phyloP scores from a whole-genome alignment of 2,888 invertebrate genomes.

The Hedya salicella region DNA sequence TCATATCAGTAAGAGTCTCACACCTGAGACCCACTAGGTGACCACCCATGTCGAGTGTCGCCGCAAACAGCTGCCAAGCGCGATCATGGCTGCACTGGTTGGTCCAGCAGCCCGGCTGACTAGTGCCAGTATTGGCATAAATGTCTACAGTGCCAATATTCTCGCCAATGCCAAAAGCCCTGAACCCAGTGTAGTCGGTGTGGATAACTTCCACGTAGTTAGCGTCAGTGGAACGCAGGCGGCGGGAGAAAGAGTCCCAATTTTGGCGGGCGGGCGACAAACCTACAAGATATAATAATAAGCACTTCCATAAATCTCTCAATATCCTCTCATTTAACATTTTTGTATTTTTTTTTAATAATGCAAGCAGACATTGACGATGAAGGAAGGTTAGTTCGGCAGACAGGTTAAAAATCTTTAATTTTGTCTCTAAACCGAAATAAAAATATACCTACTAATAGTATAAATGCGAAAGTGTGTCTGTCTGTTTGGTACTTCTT shows the following conservation, averaged over 20 bases:
- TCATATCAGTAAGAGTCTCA: slow-evolving; percentile 32
- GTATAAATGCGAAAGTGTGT: no score
- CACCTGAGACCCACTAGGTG: slow-evolving; percentile 37
- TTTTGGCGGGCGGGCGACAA: slow-evolving; percentile 31
- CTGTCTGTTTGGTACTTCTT: no score
- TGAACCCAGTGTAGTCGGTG: slow-evolving; percentile 43
- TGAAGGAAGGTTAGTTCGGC: no score
- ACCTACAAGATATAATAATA: not conserved
- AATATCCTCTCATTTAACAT: no score
- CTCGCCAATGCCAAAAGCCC: slow-evolving; percentile 42
- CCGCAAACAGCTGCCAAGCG: slow-evolving; percentile 41
- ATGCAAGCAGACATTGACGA: no score
- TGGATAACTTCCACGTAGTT: slow-evolving; percentile 53
- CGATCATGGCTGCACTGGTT: slow-evolving; percentile 45
- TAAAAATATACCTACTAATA: no score
- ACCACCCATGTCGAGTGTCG: slow-evolving; percentile 30
- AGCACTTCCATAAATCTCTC: no score
- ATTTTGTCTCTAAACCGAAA: no score
- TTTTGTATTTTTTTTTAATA: no score
- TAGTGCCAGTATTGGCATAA: slow-evolving; percentile 54
- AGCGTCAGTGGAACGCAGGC: slow-evolving; percentile 41
- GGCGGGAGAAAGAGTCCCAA: slow-evolving; percentile 22
- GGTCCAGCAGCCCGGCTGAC: slow-evolving; percentile 42
- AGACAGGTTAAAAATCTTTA: no score
- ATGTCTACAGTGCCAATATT: slow-evolving; percentile 41